Base-by-base conservation (phyloP, 1,140 invertebrate species). In the Telenomus remus region DNA sequence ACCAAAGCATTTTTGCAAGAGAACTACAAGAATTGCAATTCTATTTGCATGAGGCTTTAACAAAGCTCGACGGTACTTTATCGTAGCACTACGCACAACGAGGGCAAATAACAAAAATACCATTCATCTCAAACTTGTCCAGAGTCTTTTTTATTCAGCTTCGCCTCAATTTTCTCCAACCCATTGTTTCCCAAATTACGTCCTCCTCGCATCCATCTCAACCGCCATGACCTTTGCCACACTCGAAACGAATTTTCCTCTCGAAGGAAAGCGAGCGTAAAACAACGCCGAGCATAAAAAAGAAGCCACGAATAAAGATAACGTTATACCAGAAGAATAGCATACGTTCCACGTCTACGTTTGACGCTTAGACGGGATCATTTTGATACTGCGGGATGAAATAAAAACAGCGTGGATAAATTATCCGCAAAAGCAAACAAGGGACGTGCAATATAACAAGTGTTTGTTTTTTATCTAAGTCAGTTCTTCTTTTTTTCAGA, bases 101-200 rank as follows among this genome's bases (percentile, higher is more conserved):
- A 66, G 47, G 47, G 16, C 44, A 50, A 71, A 51, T 53, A 68
- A 78, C 76, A 74, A 71, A 74, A 78, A 78, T 78, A 66, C 65
- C 70, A 71, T 78, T 78, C 70, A 63, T 78, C 70, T 74, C 65
- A 74, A 78, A 74, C 76, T 74, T 74, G 76, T 74, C 65, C 55
- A 44, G 65, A 61, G 55, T 60, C 66, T 71, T 78, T 78, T 78
- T 78, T 71, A 60, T 66, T 56, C 66, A 37, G 43, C 64, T 56
- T 57, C 61, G 57, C 64, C 59, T 77, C 76, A 78, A 78, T 78
- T 78, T 78, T 78, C 76, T 78, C 64, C 65, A 43, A 74, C 47
- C 66, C 76, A 74, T 78, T 78, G 76, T 78, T 78, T 74, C 56
- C 71, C 61, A 73, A 78, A 74, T 78, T 78, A 71, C 66, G 66